Base-by-base conservation (phyloP, 2,113 vertebrate species). In the Pedetes capensis region DNA sequence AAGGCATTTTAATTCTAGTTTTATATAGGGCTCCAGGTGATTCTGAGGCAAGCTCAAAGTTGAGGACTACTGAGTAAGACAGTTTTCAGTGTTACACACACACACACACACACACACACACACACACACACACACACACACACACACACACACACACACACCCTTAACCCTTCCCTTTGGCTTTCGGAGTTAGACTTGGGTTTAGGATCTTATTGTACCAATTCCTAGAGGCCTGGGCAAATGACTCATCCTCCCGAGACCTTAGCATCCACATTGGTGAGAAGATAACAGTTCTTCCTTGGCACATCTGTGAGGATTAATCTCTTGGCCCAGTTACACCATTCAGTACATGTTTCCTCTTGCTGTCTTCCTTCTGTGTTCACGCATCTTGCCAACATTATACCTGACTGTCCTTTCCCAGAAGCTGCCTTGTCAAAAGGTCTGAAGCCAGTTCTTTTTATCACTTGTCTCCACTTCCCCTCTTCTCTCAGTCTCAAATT, bases 371-470 rank as follows among this genome's bases (percentile, higher is more conserved):
- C 63, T 53, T 16, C 2, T 20, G 0, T 22, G 27, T 32, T 72
- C 18, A n/a, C 9, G 12, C 7, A 3, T 79, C 32, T 13, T 0
- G 2, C 18, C 34, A 0, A 23, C 32, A 0, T 49, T 14, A 13
- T 2, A 18, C 57, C 55, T 63, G 80, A 25, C 32, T 64, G 6
- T 27, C 22, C 25, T 59, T 39, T 71, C 82, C 14, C 29, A 18
- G 8, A 9, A 22, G 25, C 32, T 42, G 32, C 42, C 82, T 59
- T 75, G 80, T 32, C 23, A 20, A 3, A 3, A 42, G 18, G 8
- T 51, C 53, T 76, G 68, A 47, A 4, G 14, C 39, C 53, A 17
- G 17, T 57, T 37, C 0, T 16, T 22, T 66, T 72, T 37, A 29
- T 29, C 29, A 23, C 64, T 34, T 23, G 16, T 76, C 25, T 32